Conservation (phyloP, 1,140 invertebrate species). For the Frieseomelitta varia region DNA sequence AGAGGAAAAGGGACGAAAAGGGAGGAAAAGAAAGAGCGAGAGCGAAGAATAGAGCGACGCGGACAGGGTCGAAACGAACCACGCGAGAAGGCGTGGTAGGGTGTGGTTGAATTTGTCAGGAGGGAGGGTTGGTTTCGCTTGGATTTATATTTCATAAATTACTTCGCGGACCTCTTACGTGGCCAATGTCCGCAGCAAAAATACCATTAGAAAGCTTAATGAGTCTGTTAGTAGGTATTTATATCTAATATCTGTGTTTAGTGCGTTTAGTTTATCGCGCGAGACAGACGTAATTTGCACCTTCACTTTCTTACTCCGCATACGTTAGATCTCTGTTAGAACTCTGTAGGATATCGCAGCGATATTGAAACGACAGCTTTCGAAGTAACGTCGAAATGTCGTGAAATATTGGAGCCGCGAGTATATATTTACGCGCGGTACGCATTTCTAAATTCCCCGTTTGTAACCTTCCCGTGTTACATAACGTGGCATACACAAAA, state of each 20-base stretch:
- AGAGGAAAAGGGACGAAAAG: slow-evolving; percentile 12
- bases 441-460: background rate
- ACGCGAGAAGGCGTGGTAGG: slow-evolving; percentile 71
- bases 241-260: background rate
- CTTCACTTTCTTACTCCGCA: background rate
- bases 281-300: background rate
- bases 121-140: slow-evolving; percentile 63
- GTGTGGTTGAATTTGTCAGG: slow-evolving; percentile 75
- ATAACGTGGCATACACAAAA: background rate
- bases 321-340: background rate
- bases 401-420: background rate
- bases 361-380: background rate
- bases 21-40: background rate
- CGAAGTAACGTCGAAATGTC: background rate
- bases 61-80: slow-evolving; percentile 46
- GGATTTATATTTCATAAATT: slow-evolving; percentile 79
- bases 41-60: background rate
- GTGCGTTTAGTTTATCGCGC: background rate
- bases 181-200: background rate
- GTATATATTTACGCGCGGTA: background rate
- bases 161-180: background rate
- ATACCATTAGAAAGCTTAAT: background rate
- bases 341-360: no score
- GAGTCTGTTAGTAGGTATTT: background rate
- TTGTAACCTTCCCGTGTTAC: background rate